Percentiles rank a stretch among this genome's conserved stretches.
phyloP scores from a whole-genome alignment of 1,140 invertebrate genomes.

The Amyelois transitella region DNA sequence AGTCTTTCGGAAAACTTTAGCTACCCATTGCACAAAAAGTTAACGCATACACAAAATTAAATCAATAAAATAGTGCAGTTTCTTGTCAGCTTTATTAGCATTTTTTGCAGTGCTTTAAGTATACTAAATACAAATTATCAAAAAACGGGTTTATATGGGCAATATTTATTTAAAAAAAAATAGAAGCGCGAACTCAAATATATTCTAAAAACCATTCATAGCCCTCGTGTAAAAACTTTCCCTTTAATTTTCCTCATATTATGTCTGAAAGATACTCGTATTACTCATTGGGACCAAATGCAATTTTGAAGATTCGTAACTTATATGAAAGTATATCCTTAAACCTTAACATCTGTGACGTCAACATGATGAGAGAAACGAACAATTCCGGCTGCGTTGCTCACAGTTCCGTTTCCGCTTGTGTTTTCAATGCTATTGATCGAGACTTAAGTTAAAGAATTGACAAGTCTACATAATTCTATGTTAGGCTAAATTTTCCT shows the following conservation, averaged over 20 bases:
- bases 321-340: not conserved
- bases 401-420: constrained; percentile 5
- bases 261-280: not conserved
- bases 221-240: too few relatives aligned
- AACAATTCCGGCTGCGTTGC: not conserved
- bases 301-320: not conserved
- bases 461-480: not conserved
- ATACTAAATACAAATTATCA: too few relatives aligned
- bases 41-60: not conserved
- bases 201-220: too few relatives aligned
- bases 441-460: not conserved
- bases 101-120: too few relatives aligned
- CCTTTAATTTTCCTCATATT: too few relatives aligned
- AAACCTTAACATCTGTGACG: not conserved
- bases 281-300: not conserved
- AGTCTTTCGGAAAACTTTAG: constrained; percentile 20
- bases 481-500: too few relatives aligned
- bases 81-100: too few relatives aligned
- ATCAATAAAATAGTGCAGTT: too few relatives aligned
- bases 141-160: too few relatives aligned
- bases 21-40: not conserved
- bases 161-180: too few relatives aligned
- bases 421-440: not conserved
- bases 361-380: not conserved
- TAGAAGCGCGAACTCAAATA: too few relatives aligned